Evolutionary conservation across 1,140 invertebrate genomes (phyloP), one percentile per base, ranked within the genome.

Genomic region (Liolophura sinensis): DNA sequence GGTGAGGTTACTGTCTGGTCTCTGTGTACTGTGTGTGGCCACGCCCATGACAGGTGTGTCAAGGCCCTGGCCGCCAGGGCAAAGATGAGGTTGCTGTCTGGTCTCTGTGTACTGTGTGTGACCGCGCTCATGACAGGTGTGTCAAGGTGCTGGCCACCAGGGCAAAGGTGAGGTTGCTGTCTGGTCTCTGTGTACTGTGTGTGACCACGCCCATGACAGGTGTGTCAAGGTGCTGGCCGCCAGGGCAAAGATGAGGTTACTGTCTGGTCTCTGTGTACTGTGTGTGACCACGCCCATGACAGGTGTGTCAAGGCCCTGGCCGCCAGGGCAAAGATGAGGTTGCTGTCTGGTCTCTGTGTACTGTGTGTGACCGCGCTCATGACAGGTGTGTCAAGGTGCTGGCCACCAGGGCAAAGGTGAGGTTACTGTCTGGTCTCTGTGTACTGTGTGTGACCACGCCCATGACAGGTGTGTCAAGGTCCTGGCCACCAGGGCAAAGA

Each of bases 11-110:
- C 12, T n/a, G 65, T 24, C 1, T 27, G 7, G 31, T 62, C 0
- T n/a, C 31, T 40, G 9, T 5, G 9, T 5, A 40, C 3, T 9
- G 31, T 40, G 27, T 59, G 14, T n/a, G 15, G 7, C 27, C 95
- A 95, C 83, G 94, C 93, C 70, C 93, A 96, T 83, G 94, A 97
- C 80, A 86, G 92, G 70, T 91, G 94, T 85, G 93, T 93, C 65
- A 92, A 93, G 84, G 85, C 96, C 52, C 88, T 96, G 50, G 89
- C 90, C 47, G 90, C 91, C 15, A 82, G 84, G 74, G 78, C 60
- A 89, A 92, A 85, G 90, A 88, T 85, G 73, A 72, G 69, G 54
- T 56, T 16, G 47, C 12, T n/a, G 65, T 24, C 1, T 27, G 7
- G 31, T 62, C 0, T n/a, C 31, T 40, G 9, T 5, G 9, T 5